Base-by-base conservation (phyloP, 2,888 invertebrate species). In the Lycocerus yunnanus region DNA sequence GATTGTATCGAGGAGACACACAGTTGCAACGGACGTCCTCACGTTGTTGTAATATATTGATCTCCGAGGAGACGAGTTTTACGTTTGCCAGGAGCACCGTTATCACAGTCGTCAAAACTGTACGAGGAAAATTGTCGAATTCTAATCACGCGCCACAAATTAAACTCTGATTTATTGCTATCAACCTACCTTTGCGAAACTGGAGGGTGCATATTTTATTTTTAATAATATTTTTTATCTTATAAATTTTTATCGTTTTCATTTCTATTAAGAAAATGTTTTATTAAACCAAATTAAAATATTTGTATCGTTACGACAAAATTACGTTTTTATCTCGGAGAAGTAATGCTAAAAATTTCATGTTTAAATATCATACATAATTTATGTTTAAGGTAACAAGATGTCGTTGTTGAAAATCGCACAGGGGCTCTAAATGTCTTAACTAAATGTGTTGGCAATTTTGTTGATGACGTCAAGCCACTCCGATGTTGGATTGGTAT, bases 141-240 rank as follows among this genome's bases (percentile, higher is more conserved):
- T 83, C 83, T 79, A 81, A 83, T 84, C 84, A 84, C 82, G 84
- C 80, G 81, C 82, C 80, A 76, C 78, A 81, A 82, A 83, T 82
- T 82, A 83, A 84, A 83, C 83, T 82, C 82, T 85, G 84, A 85
- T 85, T 85, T 85, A 85, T 85, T 83, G 82, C 80, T 75, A 81
- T 78, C 73, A 82, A 82, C 79, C 81, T 81, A 78, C 78, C 77
- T 77, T 77, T 73, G 77, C 78, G n/a, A 43, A 43, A n/a, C n/a
- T n/a, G n/a, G 75, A 80, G 83, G 83, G 84, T 84, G 84, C 81
- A 84, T 84, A 82, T 79, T 81, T 82, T 83, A 43, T 43, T 43
- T 43, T 43, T 43, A 43, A 43, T 43, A 13, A 43, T 43, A 43
- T 43, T 43, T 43, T 43, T 43, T 43, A 43, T 43, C 43, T 43